These are phyloP conservation scores for Netelia inedita DNA, from an alignment of 2,888 invertebrate genomes.

Conservation along the genomic window DNA sequence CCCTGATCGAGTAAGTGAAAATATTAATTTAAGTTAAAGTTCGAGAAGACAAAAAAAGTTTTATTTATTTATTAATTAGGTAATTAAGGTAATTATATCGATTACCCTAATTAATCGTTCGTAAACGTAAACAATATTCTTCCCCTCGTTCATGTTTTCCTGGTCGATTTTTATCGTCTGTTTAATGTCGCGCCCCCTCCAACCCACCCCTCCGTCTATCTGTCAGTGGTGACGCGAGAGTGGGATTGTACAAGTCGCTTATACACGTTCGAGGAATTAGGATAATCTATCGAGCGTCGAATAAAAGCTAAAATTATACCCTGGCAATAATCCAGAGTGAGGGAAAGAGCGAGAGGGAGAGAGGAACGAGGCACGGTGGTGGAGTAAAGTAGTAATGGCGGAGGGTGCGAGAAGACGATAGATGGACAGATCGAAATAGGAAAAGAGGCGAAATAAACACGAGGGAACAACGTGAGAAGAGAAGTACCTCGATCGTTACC, in stretches of 20 bases:
- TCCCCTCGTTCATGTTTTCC: background rate
- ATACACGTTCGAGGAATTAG: slow-evolving; percentile 76
- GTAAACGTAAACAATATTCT: slow-evolving; percentile 14
- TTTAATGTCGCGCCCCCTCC: background rate
- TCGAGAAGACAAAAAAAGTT: too few species aligned
- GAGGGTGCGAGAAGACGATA: slow-evolving; percentile 42
- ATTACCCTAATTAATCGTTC: slow-evolving; percentile 30
- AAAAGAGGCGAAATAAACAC: slow-evolving; percentile 25
- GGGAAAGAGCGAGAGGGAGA: slow-evolving; percentile 70
- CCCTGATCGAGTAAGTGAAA: too few species aligned
- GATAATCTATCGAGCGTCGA: slow-evolving; percentile 79
- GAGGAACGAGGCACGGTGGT: slow-evolving; percentile 48
- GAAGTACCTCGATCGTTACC: slow-evolving; percentile 20
- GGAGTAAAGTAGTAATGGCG: slow-evolving; percentile 43
- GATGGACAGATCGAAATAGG: slow-evolving; percentile 56
- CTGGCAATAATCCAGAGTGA: slow-evolving; percentile 79
- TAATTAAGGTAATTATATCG: background rate
- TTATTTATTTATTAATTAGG: too few species aligned
- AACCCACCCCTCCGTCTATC: slow-evolving; percentile 12
- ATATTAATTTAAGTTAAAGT: too few species aligned
- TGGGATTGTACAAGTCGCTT: slow-evolving; percentile 41
- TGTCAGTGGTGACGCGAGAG: background rate
- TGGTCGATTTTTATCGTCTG: slow-evolving; percentile 44
- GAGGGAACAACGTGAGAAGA: background rate
- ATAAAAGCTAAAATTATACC: slow-evolving; percentile 79